Evolutionary conservation across 1,140 invertebrate genomes (phyloP), one percentile per base, ranked within the genome.

Genomic region (Orchestia grillus): DNA sequence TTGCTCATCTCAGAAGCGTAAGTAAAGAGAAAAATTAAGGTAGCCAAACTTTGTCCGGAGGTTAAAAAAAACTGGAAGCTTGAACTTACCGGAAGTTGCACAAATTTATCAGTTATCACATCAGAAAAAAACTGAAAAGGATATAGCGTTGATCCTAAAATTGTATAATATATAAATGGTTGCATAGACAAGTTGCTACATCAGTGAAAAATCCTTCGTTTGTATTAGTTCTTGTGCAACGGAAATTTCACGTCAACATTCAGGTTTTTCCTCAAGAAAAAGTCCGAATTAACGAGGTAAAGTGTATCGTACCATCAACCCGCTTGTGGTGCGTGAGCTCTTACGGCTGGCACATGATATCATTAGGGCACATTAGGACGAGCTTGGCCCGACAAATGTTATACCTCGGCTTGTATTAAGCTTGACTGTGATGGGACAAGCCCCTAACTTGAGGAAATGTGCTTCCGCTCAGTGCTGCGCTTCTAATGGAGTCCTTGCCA

Each of bases 391-490:
- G 88, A 90, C 88, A 90, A 90, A 90, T 90, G 88, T 90, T 90
- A 90, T 90, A 90, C 88, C 88, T 90, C 88, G 88, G 41, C 88
- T 44, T 42, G 43, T 90, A 90, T 90, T 90, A 90, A 44, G 88
- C 41, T 44, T 90, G 88, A 90, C 88, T 90, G 88, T 90, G 88
- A 90, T 90, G 88, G 41, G 88, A 90, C 88, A 90, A 77, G 88
- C 88, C 88, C n/a, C 88, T 90, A 90, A 90, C 88, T 90, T 90
- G 88, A 90, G 88, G 88, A 90, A 90, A 90, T 90, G 88, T 90
- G 88, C 88, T 42, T 90, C 88, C 88, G 88, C 88, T 90, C 43
- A 44, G 41, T 90, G 88, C 88, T 90, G 88, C 41, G 88, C 88
- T 44, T 41, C 88, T 90, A 90, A 90, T 90, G 88, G 88, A 41